phyloP scores from a whole-genome alignment of 1,140 invertebrate species.

The Caerostris extrusa region DNA sequence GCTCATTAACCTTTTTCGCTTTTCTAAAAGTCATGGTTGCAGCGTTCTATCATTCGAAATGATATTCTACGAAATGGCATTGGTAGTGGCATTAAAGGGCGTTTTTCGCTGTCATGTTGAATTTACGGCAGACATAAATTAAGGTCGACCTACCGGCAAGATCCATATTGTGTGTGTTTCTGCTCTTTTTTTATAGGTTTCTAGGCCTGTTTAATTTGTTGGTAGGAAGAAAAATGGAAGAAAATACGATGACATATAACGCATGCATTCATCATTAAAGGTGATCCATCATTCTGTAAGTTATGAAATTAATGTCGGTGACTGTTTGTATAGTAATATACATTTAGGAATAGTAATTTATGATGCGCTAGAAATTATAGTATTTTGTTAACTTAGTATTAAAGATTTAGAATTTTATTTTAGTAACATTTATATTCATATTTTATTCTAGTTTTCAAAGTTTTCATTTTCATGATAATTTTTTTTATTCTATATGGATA shows the following conservation, averaged over 20 bases:
- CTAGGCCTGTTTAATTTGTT: background rate
- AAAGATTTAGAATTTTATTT: too few relatives aligned
- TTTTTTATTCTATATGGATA: too few relatives aligned
- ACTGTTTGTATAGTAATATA: too few relatives aligned
- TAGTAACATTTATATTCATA: too few relatives aligned
- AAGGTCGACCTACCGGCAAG: background rate
- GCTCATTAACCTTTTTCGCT: background rate
- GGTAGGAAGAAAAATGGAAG: background rate
- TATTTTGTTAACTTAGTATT: too few relatives aligned
- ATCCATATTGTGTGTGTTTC: background rate
- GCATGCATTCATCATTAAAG: background rate
- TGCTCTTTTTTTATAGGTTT: background rate
- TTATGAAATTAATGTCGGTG: too few relatives aligned
- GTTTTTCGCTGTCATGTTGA: slow-evolving; percentile 20
- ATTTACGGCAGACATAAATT: slow-evolving; percentile 11
- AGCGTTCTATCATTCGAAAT: background rate
- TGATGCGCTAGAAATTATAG: too few relatives aligned
- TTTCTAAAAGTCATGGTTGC: background rate
- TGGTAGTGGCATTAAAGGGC: slow-evolving; percentile 21
- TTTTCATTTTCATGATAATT: too few relatives aligned
- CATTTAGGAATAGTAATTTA: too few relatives aligned
- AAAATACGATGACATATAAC: background rate
- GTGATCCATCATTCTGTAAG: background rate
- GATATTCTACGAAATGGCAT: background rate
- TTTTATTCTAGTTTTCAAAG: too few relatives aligned